Conservation (phyloP, 2,797 vertebrate species). For the Micromesistius poutassou region DNA sequence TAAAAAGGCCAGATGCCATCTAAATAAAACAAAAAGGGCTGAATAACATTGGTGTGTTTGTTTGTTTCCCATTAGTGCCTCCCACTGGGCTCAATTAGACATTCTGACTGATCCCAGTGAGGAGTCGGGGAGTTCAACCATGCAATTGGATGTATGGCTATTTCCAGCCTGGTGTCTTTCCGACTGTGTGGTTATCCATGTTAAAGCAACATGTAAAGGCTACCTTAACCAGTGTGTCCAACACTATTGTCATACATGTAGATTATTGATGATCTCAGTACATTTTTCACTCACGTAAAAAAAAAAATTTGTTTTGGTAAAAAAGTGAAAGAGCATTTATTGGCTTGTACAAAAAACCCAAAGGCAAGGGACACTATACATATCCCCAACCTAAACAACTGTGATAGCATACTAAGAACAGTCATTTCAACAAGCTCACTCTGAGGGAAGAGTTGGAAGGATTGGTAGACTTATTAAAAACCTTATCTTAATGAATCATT, state of each 20-base stretch:
- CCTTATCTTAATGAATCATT: too few species aligned
- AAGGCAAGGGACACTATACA: neutral
- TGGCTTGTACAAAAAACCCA: neutral
- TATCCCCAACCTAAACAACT: neutral
- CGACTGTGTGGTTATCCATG: neutral
- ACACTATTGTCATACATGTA: too few species aligned
- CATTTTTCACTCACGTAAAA: neutral
- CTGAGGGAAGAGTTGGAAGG: neutral
- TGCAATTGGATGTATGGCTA: neutral
- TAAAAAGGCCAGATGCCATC: conserved; percentile 4
- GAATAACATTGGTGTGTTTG: conserved; percentile 41
- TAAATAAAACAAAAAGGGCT: conserved; percentile 21
- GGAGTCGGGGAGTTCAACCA: neutral
- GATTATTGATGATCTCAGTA: too few species aligned
- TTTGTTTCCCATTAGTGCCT: conserved; percentile 45
- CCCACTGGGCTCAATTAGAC: conserved; percentile 67
- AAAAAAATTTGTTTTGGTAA: neutral
- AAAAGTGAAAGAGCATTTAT: neutral
- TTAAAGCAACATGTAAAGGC: neutral
- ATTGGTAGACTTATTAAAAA: conserved; percentile 17
- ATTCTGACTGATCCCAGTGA: neutral
- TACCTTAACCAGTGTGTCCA: neutral
- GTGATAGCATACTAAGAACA: neutral
- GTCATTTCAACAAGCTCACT: neutral
- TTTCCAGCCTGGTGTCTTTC: neutral